Evolutionary conservation across 2,113 vertebrate genomes (phyloP).

Genomic region (Ceuthmochares aereus): DNA sequence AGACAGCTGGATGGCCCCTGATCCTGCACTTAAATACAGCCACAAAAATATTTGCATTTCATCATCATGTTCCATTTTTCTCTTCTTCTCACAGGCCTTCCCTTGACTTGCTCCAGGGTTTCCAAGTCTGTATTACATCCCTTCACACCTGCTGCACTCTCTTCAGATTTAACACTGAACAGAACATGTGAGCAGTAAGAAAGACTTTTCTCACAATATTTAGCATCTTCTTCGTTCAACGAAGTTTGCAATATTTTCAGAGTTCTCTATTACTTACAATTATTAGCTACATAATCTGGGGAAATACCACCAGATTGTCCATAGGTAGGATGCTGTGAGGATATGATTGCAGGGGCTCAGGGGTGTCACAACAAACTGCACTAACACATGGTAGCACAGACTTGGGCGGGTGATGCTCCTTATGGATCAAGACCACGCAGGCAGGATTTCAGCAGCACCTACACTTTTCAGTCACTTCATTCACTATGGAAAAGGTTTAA

Average conservation of each 20-base stretch:
- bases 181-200: not conserved
- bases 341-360: not conserved
- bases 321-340: not conserved
- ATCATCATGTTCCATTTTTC: slow-evolving; percentile 20
- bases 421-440: not conserved
- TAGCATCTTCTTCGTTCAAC: not conserved
- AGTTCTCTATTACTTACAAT: not conserved
- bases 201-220: not conserved
- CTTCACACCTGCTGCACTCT: not conserved
- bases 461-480: not conserved
- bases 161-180: not conserved
- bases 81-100: slow-evolving; percentile 8
- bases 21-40: not conserved
- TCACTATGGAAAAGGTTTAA: not conserved
- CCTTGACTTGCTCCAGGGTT: not conserved
- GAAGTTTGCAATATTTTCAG: not conserved
- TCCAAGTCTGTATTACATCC: slow-evolving; percentile 7
- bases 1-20: not conserved
- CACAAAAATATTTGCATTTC: not conserved
- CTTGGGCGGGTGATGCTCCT: not conserved
- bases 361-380: not conserved
- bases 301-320: not conserved
- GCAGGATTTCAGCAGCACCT: not conserved
- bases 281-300: not conserved
- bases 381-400: not conserved